Evolutionary conservation across 2,113 vertebrate genomes (phyloP).

Genomic region (Gallinago paraguaiae): DNA sequence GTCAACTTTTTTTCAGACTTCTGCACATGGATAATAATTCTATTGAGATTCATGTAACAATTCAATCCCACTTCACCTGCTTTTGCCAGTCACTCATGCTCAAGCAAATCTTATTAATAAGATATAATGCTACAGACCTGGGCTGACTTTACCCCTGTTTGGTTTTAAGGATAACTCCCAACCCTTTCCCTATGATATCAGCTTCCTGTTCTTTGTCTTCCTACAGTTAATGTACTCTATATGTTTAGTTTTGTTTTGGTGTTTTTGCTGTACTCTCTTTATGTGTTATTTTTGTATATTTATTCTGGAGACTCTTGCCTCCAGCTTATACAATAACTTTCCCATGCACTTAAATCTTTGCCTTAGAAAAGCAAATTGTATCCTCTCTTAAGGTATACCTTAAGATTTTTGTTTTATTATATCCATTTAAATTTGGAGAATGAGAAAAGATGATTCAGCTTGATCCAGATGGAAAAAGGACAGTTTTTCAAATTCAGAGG

Average conservation of each 20-base stretch:
- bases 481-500: background rate
- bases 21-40: background rate
- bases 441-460: background rate
- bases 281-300: background rate
- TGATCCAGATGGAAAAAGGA: background rate
- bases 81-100: background rate
- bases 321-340: background rate
- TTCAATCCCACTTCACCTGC: background rate
- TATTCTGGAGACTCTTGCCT: background rate
- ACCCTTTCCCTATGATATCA: background rate
- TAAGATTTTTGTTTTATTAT: background rate
- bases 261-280: background rate
- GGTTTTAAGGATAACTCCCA: background rate
- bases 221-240: background rate
- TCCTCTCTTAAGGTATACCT: background rate
- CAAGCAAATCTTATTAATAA: background rate
- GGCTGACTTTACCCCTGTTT: background rate
- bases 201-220: background rate
- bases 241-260: background rate
- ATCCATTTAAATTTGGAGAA: background rate
- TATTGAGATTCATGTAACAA: background rate
- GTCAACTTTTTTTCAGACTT: background rate
- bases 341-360: background rate
- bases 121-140: background rate
- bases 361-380: background rate